Base-by-base conservation (phyloP, 2,113 vertebrate species). In the Passer montanus region DNA sequence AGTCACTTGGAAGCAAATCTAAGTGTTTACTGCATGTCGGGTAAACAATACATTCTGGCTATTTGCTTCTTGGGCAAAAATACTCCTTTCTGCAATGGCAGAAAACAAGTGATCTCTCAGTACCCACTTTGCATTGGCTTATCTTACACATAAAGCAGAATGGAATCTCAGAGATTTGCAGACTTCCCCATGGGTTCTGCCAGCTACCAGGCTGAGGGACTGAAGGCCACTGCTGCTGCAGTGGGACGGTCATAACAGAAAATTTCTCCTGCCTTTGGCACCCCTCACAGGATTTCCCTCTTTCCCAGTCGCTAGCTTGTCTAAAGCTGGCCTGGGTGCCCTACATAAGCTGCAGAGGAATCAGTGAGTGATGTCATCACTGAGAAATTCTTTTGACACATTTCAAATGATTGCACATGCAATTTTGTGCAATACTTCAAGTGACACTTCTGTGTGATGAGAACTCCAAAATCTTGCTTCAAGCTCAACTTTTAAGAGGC, bases 341-440 rank as follows among this genome's bases (percentile, higher is more conserved):
- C n/a, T 53, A 13, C 26, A 50, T 11, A 43, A 67, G 52, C 35
- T 85, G 41, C 63, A 93, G 58, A 60, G 53, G 62, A 68, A 44
- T 17, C 49, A 79, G 24, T 33, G 44, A 85, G 27, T 0, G 2
- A 27, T 0, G 0, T 21, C 15, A 79, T 43, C 58, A 62, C 58
- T 27, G 10, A 73, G n/a, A 66, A 46, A 20, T 35, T 56, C 55
- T 66, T 82, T 0, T 5, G 64, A 58, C 76, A 10, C 53, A 30
- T 49, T 89, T 66, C 37, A 69, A 37, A 56, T 49, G 55, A 47
- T 58, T 84, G 63, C 35, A 77, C 31, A 27, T 50, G 56, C 37
- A 69, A 30, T 60, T 80, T 7, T 23, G 39, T 72, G 44, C 23
- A 43, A 19, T 56, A 35, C 14, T 62, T 87, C 14, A 84, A 67